Percentiles rank a stretch among this genome's conserved stretches.
phyloP scores from a whole-genome alignment of 2,888 invertebrate genomes.

The Drosophila formosana region DNA sequence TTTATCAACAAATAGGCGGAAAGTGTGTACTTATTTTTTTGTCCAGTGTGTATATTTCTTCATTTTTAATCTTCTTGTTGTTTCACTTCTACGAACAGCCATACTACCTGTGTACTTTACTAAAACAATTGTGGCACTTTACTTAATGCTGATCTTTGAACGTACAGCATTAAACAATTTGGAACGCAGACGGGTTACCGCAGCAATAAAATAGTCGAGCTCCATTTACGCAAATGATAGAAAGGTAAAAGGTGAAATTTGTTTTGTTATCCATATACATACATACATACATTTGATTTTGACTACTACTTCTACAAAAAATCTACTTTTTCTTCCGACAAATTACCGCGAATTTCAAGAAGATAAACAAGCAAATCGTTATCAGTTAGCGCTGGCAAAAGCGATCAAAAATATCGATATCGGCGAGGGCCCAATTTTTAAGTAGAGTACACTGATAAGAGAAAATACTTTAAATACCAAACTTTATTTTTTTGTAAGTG shows the following conservation, averaged over 20 bases:
- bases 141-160: neutral
- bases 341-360: neutral
- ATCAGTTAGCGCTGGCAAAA: neutral
- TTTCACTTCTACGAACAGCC: neutral
- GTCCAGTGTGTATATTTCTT: too few species aligned
- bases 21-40: too few species aligned
- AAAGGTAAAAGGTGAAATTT: too few species aligned
- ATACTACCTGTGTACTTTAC: neutral
- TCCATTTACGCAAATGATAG: too few species aligned
- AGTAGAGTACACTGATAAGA: neutral
- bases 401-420: neutral
- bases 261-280: too few species aligned
- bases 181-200: too few species aligned
- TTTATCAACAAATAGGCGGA: too few species aligned
- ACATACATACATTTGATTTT: too few species aligned
- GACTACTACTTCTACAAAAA: neutral
- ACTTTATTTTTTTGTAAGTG: neutral
- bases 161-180: too few species aligned
- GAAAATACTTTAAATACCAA: neutral
- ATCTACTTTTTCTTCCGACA: neutral
- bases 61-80: too few species aligned
- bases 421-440: neutral
- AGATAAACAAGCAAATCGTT: neutral
- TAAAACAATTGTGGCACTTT: neutral
- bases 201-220: too few species aligned